Percentiles rank a stretch among this genome's conserved stretches.
phyloP scores from a whole-genome alignment of 2,113 vertebrate species.

The Cephalophus harveyi region DNA sequence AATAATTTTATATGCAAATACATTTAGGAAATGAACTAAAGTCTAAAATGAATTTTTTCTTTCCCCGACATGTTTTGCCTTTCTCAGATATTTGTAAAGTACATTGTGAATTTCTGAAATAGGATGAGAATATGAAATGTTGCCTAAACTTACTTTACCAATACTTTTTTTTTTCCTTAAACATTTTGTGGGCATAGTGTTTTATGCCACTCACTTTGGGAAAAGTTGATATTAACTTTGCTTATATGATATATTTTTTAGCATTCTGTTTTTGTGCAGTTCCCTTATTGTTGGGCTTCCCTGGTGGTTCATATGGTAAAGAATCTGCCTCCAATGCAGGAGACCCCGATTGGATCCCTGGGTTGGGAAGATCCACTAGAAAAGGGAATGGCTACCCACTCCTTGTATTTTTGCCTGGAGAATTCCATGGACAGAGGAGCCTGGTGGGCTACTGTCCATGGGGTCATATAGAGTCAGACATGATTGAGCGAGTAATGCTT shows the following conservation, averaged over 20 bases:
- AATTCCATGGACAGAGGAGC: neutral
- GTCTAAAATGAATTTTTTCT: neutral
- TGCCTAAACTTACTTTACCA: neutral
- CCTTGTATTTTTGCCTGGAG: neutral
- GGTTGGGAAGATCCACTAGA: neutral
- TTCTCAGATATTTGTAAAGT: conserved; percentile 12
- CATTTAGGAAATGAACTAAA: neutral
- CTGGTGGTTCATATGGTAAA: neutral
- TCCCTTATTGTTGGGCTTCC: neutral
- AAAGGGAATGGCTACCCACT: neutral
- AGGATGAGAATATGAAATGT: neutral
- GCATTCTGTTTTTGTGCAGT: neutral
- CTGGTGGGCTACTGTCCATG: neutral
- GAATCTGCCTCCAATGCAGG: neutral
- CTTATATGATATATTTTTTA: neutral
- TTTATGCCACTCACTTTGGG: neutral
- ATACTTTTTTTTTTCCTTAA: neutral
- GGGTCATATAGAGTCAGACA: neutral
- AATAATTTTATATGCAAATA: neutral
- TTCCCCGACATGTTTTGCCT: neutral
- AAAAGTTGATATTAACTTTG: neutral
- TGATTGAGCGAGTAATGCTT: neutral
- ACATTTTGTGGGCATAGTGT: neutral
- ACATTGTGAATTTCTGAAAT: conserved; percentile 2
- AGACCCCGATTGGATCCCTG: neutral